Conservation (phyloP, 2,113 vertebrate species). For the Sisor rabdophorus region DNA sequence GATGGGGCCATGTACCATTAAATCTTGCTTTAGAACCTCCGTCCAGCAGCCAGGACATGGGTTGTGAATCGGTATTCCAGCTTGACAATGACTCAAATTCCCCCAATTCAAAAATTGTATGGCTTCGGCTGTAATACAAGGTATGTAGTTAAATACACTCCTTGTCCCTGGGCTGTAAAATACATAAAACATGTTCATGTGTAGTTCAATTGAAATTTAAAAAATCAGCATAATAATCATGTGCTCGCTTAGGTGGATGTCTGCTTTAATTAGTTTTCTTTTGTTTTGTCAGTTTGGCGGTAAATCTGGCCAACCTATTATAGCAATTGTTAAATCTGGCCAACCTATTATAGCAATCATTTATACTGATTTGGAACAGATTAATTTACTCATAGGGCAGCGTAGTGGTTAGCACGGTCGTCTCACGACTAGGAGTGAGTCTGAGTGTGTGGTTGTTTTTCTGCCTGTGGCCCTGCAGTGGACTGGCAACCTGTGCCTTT, state of each 20-base stretch:
- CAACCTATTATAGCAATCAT: not conserved
- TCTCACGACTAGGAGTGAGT: no score
- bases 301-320: not conserved
- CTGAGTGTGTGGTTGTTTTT: no score
- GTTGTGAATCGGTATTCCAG: no score
- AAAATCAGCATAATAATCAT: conserved; percentile 45
- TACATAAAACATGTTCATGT: conserved; percentile 19
- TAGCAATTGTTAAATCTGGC: not conserved
- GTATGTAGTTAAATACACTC: not conserved
- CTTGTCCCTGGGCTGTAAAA: conserved; percentile 17
- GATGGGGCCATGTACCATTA: no score
- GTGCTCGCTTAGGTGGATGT: conserved; percentile 28
- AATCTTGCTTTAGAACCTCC: no score
- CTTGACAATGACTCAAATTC: no score
- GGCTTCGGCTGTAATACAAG: no score
- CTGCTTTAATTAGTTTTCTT: conserved; percentile 39
- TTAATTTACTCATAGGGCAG: not conserved
- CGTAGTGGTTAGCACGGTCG: no score
- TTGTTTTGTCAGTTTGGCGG: conserved; percentile 2
- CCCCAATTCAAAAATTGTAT: no score
- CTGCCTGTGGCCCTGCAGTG: no score
- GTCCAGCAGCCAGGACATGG: no score
- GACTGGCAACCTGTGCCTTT: no score
- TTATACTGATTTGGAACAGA: not conserved
- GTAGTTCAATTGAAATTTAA: conserved; percentile 34